Percentiles rank a stretch among this genome's conserved stretches.
These are phyloP conservation scores for Drosophila neotestacea DNA, from an alignment of 2,888 invertebrate genomes.

Conservation along the genomic window DNA sequence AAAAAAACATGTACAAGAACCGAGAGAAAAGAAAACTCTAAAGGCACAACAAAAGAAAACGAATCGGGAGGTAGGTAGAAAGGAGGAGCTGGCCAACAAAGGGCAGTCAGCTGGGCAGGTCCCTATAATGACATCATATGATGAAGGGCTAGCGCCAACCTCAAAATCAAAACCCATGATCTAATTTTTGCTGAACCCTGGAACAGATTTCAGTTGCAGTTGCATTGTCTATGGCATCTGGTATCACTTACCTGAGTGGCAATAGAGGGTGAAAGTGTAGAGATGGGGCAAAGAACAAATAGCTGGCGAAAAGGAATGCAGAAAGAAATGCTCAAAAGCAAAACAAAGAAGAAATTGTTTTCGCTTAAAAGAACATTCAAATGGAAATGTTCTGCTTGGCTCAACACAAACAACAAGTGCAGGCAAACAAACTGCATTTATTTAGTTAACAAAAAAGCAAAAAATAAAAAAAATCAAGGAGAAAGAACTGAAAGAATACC, in stretches of 20 bases:
- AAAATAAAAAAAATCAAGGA: slow-evolving; percentile 34
- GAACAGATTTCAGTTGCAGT: slow-evolving; percentile 36
- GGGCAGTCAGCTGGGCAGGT: slow-evolving; percentile 58
- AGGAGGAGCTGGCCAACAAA: slow-evolving; percentile 33
- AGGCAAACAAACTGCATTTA: slow-evolving; percentile 80
- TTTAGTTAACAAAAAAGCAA: slow-evolving; percentile 65
- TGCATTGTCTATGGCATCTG: slow-evolving; percentile 44
- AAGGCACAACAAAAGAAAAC: slow-evolving; percentile 63
- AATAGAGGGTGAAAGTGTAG: background rate
- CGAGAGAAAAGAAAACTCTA: slow-evolving; percentile 17
- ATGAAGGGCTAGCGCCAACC: slow-evolving; percentile 56
- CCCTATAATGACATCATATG: slow-evolving; percentile 71
- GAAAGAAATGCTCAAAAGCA: slow-evolving; percentile 61
- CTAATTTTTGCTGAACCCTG: slow-evolving; percentile 66
- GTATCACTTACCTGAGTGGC: slow-evolving; percentile 47
- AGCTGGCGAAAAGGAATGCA: slow-evolving; percentile 50
- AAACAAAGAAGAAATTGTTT: slow-evolving; percentile 82
- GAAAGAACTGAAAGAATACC: slow-evolving; percentile 60
- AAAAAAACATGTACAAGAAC: slow-evolving; percentile 40
- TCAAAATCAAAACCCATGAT: slow-evolving; percentile 74
- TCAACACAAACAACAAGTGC: slow-evolving; percentile 79
- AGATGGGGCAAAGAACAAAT: slow-evolving; percentile 27
- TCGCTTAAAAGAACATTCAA: slow-evolving; percentile 82
- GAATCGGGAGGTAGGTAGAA: slow-evolving; percentile 2
- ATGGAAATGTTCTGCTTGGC: slow-evolving; percentile 82